phyloP scores from a whole-genome alignment of 2,888 invertebrate genomes.

The Drosophila emarginata region DNA sequence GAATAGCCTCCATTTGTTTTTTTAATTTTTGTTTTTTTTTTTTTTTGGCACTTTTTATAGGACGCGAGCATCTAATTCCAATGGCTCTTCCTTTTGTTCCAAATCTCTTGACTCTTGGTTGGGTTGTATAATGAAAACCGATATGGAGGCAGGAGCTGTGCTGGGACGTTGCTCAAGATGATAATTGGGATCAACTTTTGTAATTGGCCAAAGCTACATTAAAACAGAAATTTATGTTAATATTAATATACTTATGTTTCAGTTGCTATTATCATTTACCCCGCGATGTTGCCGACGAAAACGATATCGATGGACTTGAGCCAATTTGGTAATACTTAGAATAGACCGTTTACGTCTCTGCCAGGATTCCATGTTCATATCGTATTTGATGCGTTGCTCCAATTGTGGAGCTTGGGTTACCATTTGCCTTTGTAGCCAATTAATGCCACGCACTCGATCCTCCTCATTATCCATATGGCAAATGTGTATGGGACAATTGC shows the following conservation, averaged over 20 bases:
- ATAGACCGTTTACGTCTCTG: conserved; percentile 57
- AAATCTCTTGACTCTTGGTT: neutral
- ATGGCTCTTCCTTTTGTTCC: neutral
- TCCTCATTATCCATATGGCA: conserved; percentile 53
- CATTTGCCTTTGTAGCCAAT: conserved; percentile 64
- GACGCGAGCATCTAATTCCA: neutral
- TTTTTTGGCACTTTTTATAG: neutral
- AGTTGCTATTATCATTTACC: conserved; percentile 36
- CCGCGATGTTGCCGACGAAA: conserved; percentile 58
- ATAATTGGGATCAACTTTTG: neutral
- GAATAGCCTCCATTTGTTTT: neutral
- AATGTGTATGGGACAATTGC: conserved; percentile 57
- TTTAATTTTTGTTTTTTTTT: neutral
- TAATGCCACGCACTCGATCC: conserved; percentile 36
- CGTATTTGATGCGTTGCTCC: conserved; percentile 65
- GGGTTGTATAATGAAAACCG: neutral
- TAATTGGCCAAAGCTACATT: conserved; percentile 58
- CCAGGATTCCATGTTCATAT: conserved; percentile 75
- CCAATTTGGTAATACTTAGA: conserved; percentile 58
- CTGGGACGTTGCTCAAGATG: neutral
- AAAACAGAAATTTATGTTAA: no score
- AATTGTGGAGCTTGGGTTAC: conserved; percentile 48
- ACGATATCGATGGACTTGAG: conserved; percentile 60
- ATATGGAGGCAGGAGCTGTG: neutral
- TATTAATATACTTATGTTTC: no score